phyloP scores from a whole-genome alignment of 2,888 invertebrate species.

The Geophilus truncorum region DNA sequence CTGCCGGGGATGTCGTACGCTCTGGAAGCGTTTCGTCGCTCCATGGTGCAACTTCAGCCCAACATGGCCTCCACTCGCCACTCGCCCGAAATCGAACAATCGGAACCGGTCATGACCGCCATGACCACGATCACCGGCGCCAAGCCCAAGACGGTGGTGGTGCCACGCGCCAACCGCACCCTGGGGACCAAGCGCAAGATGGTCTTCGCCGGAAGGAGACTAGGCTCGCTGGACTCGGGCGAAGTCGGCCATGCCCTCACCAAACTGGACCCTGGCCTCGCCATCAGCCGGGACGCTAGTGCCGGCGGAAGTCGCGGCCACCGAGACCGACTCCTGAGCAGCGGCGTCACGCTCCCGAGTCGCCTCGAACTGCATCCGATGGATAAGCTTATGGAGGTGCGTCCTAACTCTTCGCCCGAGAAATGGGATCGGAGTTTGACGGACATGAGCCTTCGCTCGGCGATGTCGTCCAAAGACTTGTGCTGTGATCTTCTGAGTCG shows the following conservation, averaged over 20 bases:
- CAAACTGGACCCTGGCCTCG: constrained; percentile 33
- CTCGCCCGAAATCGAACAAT: background rate
- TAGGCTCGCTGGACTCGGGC: constrained; percentile 25
- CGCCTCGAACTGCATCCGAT: background rate
- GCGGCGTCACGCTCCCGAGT: background rate
- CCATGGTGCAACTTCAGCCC: background rate
- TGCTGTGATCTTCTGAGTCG: constrained; percentile 25
- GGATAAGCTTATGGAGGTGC: constrained; percentile 10
- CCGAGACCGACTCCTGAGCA: background rate
- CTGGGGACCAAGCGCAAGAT: background rate
- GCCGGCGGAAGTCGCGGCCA: background rate
- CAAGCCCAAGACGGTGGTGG: background rate
- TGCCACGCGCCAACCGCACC: background rate
- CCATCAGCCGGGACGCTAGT: background rate
- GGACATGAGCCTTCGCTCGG: background rate
- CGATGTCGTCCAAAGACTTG: background rate
- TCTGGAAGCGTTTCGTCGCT: background rate
- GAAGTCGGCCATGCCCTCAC: constrained; percentile 34
- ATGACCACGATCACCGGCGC: background rate
- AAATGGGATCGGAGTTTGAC: background rate
- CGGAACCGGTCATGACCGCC: background rate
- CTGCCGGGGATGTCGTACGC: background rate
- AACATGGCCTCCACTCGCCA: background rate
- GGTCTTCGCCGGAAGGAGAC: background rate
- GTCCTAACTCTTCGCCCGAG: constrained; percentile 34